A percentile compares a stretch with the other conserved stretches of the same genome.
Evolutionary conservation across 2,888 invertebrate genomes (phyloP).

Genomic region (Argynnis bischoffii): DNA sequence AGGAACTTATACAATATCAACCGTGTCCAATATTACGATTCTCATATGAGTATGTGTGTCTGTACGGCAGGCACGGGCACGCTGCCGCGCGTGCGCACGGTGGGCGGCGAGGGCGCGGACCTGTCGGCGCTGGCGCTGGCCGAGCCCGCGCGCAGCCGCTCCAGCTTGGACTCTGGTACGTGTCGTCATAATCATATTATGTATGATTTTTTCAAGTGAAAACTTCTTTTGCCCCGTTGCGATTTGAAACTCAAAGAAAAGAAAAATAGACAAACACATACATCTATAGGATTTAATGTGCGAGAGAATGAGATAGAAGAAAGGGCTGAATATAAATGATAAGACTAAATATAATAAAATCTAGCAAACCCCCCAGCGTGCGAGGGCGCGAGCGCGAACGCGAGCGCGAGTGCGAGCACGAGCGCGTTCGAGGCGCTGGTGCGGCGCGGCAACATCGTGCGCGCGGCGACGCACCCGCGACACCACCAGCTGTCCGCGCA

Average conservation of each 20-base stretch:
- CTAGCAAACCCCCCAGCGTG: constrained; percentile 35
- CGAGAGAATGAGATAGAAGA: no score
- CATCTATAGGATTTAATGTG: no score
- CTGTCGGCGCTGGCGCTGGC: constrained; percentile 61
- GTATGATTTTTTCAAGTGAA: background rate
- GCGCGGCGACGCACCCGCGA: constrained; percentile 49
- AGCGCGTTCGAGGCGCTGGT: constrained; percentile 70
- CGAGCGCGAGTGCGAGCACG: constrained; percentile 34
- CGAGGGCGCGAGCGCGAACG: constrained; percentile 34
- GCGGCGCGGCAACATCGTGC: constrained; percentile 72
- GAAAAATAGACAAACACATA: no score
- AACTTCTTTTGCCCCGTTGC: background rate
- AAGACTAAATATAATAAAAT: no score
- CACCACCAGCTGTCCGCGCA: constrained; percentile 59
- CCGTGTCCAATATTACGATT: no score
- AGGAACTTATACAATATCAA: no score
- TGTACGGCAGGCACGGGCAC: constrained; percentile 57
- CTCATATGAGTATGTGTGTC: background rate
- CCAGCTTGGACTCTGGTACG: constrained; percentile 73
- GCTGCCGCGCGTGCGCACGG: constrained; percentile 84
- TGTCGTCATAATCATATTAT: background rate
- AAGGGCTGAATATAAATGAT: no score
- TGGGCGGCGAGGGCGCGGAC: constrained; percentile 90
- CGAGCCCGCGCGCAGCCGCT: constrained; percentile 66
- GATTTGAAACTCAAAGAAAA: background rate